Conservation (phyloP, 1,140 invertebrate genomes). For the Saccostrea glomerata region DNA sequence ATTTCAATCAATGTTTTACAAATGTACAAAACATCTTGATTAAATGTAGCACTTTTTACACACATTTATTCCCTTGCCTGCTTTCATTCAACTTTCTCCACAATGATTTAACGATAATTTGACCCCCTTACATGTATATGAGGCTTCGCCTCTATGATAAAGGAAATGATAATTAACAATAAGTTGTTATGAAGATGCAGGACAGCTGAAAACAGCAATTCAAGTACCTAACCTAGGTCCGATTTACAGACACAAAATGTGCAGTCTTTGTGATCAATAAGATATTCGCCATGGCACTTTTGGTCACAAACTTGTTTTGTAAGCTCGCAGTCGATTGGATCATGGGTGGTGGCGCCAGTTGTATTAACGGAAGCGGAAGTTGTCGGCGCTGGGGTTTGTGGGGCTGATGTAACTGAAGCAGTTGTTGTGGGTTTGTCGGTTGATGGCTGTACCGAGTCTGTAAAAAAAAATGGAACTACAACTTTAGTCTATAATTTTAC, state of each 20-base stretch:
- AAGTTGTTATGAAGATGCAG: no score
- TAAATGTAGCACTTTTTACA: background rate
- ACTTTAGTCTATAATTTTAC: no score
- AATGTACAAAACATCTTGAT: background rate
- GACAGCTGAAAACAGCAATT: no score
- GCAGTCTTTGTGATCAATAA: slow-evolving; percentile 58
- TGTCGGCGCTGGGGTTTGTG: background rate
- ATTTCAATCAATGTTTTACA: background rate
- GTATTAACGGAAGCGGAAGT: background rate
- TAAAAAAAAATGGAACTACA: background rate
- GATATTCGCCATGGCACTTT: slow-evolving; percentile 54
- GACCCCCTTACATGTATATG: no score
- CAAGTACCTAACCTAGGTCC: slow-evolving; percentile 22
- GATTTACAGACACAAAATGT: slow-evolving; percentile 60
- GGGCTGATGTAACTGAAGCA: background rate
- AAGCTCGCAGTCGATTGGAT: slow-evolving; percentile 53
- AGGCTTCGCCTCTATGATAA: no score
- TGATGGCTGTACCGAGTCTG: background rate
- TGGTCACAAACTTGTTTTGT: slow-evolving; percentile 55
- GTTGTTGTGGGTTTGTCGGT: background rate
- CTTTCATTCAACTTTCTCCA: background rate
- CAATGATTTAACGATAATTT: no score
- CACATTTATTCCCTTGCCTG: background rate
- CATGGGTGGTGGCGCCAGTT: background rate
- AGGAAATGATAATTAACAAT: no score